These are phyloP conservation scores for Eidolon dupreanum DNA, from an alignment of 2,797 vertebrate species.

Conservation along the genomic window DNA sequence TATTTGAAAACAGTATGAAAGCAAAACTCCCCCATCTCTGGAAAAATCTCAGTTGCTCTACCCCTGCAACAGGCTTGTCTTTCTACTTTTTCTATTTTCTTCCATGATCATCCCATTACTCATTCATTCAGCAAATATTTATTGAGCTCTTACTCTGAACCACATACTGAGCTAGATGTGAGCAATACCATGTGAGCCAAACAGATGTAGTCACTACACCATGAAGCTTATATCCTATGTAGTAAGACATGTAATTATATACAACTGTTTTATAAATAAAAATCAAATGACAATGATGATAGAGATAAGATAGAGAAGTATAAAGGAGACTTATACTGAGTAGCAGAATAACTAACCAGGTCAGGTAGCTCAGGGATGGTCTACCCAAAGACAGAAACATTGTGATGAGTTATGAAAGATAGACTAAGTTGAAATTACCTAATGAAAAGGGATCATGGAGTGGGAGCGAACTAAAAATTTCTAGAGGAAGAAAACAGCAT, in stretches of 20 bases:
- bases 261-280: not conserved
- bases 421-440: not conserved
- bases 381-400: not conserved
- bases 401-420: not conserved
- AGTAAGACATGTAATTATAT: not conserved
- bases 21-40: not conserved
- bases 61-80: not conserved
- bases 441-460: not conserved
- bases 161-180: not conserved
- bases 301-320: not conserved
- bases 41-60: not conserved
- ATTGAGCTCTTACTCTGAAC: not conserved
- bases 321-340: not conserved
- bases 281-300: not conserved
- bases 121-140: not conserved
- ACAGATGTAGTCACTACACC: not conserved
- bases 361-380: not conserved
- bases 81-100: not conserved
- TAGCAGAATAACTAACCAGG: not conserved
- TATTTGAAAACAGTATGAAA: not conserved
- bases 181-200: not conserved
- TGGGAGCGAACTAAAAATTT: not conserved
- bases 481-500: not conserved
- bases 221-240: not conserved
- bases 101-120: not conserved